Base-by-base conservation (phyloP, 2,797 vertebrate species). In the Poecilia wingei region DNA sequence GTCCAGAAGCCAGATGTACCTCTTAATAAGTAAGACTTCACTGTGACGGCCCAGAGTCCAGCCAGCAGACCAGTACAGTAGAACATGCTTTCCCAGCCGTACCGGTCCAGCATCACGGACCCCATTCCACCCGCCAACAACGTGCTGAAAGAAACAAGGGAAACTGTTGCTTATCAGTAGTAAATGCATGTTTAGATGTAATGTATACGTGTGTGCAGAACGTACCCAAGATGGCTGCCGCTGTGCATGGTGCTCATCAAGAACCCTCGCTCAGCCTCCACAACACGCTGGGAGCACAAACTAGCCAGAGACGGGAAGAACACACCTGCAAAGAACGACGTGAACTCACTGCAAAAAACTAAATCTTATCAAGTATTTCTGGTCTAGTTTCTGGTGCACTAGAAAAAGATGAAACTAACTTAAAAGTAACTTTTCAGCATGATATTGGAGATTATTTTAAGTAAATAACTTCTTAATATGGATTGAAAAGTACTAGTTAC, bases 21-120 rank as follows among this genome's bases (percentile, higher is more conserved):
- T 78, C 84, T 93, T 74, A 97, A 81, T 70, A 98, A 94, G 81
- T 41, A 97, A 85, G 87, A 96, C 96, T 96, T 96, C 86, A 97
- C 94, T 9, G 94, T 89, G 66, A 96, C 94, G 2, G 93, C 96
- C 97, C 98, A 99, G 10, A 97, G 92, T 80, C 95, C 84, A 0
- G 97, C 94, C 64, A 98, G 92, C 59, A 96, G 77, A 0, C 97
- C 97, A 0, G 94, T 96, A 79, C 94, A 88, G 75, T 97, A 97
- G 92, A 99, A 99, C 78, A 98, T 95, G 0, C 95, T 96, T 57
- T 97, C 96, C 98, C 98, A 99, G 84, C 97, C 95, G 0, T 94
- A 96, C 87, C 80, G 75, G 2, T 99, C 97, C 76, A 98, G 89
- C 79, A 98, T 93, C 73, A 98, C 79, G 4, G 97, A 98, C 0